phyloP scores from a whole-genome alignment of 1,140 invertebrate species.

The Trichoplusia ni region DNA sequence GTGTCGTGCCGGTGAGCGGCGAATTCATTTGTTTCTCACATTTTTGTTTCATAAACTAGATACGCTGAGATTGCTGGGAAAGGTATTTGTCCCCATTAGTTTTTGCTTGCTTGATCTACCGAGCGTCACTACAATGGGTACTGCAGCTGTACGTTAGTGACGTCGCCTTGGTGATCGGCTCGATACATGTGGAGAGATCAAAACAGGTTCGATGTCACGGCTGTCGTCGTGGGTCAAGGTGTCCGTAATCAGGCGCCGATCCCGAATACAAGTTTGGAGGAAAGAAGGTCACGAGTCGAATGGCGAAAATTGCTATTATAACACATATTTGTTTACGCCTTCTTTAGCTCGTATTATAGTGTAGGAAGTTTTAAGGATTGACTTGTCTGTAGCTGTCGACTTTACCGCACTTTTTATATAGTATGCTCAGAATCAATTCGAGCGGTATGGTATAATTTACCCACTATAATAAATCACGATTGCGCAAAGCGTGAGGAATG shows the following conservation, averaged over 20 bases:
- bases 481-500: neutral
- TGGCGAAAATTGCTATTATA: neutral
- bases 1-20: slow-evolving; percentile 4
- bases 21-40: slow-evolving; percentile 26
- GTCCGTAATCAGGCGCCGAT: slow-evolving; percentile 11
- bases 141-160: slow-evolving; percentile 4
- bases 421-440: neutral
- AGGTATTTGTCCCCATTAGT: slow-evolving; percentile 48
- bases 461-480: slow-evolving; percentile 1
- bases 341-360: neutral
- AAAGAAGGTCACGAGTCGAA: slow-evolving; percentile 9
- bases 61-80: slow-evolving; percentile 42
- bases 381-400: neutral
- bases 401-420: neutral
- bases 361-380: neutral
- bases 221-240: slow-evolving; percentile 49
- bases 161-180: slow-evolving; percentile 26
- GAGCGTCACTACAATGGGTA: neutral
- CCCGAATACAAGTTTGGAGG: slow-evolving; percentile 18
- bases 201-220: slow-evolving; percentile 64
- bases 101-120: slow-evolving; percentile 30
- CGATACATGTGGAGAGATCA: slow-evolving; percentile 28
- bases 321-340: neutral
- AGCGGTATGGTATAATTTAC: slow-evolving; percentile 3
- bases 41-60: slow-evolving; percentile 26